Base-by-base conservation (phyloP, 2,888 invertebrate species). In the Nomada ferruginata region DNA sequence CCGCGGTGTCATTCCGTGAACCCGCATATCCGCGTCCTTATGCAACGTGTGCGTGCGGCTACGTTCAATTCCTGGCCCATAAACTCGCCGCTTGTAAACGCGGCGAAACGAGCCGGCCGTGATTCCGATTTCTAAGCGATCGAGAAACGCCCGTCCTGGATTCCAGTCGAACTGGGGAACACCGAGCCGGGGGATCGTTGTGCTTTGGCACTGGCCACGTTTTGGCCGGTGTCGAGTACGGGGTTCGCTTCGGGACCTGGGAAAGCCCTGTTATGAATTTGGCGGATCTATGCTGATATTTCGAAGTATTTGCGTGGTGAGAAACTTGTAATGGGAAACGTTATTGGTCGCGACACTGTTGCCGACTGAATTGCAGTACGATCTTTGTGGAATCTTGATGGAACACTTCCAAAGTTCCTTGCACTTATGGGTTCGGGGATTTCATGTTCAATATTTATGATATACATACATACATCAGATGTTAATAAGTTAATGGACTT, bases 11-110 rank as follows among this genome's bases (percentile, higher is more conserved):
- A 73, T 83, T 79, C 75, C 79, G 75, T 83, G 73, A 83, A 82
- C 83, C 78, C 82, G 82, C 83, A 82, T 83, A 84, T 79, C 83
- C 83, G 76, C 65, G 70, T 76, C 83, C 79, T 83, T 84, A 84
- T 65, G 76, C 76, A 59, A 47, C n/a, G 44, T 64, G 47, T 63
- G 65, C 64, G 73, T 9, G 64, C 65, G 70, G 61, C 63, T 29
- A 23, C 47, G 65, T 65, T 61, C 65, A 59, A 78, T 74, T 57
- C 72, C 52, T 55, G 64, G 2, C 42, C 59, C 76, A 72, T 77
- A 77, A 77, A 50, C 72, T 60, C 76, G 42, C 57, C 15, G 61
- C 47, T 52, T 52, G 72, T 59, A 63, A 77, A 71, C 55, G 63
- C 57, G 50, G 15, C 42, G 47, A 20, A 72, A 15, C 63, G 47